Evolutionary conservation across 2,888 invertebrate species (phyloP).

Genomic region (Dynastes hyllus): DNA sequence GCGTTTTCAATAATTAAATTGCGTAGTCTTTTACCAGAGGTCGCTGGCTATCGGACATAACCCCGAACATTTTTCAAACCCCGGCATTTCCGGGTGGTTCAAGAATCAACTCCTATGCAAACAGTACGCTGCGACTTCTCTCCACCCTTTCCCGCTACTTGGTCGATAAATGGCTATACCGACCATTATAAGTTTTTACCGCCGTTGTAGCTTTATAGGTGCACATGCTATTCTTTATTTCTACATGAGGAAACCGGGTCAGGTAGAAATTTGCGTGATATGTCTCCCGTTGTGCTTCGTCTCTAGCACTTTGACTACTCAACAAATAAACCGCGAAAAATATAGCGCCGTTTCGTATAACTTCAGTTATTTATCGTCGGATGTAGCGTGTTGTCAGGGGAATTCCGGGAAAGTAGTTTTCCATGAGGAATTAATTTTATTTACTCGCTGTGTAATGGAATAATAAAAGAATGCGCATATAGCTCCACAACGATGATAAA

Average conservation of each 20-base stretch:
- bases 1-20: slow-evolving; percentile 6
- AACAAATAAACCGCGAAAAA: slow-evolving; percentile 40
- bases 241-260: slow-evolving; percentile 19
- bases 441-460: not conserved
- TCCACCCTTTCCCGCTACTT: not conserved
- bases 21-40: slow-evolving; percentile 7
- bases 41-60: slow-evolving; percentile 10
- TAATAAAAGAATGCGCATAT: slow-evolving; percentile 7
- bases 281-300: not conserved
- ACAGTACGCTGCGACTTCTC: not conserved
- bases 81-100: slow-evolving; percentile 9
- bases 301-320: slow-evolving; percentile 20
- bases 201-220: not conserved
- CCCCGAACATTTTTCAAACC: too few relatives aligned
- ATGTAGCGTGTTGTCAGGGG: not conserved
- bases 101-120: not conserved
- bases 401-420: slow-evolving; percentile 12
- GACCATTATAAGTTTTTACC: not conserved
- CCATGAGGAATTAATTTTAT: slow-evolving; percentile 28
- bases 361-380: slow-evolving; percentile 39
- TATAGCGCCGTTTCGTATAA: slow-evolving; percentile 25
- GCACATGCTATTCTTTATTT: not conserved
- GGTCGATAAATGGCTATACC: not conserved
- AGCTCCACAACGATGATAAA: too few relatives aligned
- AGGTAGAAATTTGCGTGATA: slow-evolving; percentile 33